A percentile compares a stretch with the other conserved stretches of the same genome.
These are phyloP conservation scores for Itoplectis maculator DNA, from an alignment of 2,888 invertebrate species.

Conservation along the genomic window DNA sequence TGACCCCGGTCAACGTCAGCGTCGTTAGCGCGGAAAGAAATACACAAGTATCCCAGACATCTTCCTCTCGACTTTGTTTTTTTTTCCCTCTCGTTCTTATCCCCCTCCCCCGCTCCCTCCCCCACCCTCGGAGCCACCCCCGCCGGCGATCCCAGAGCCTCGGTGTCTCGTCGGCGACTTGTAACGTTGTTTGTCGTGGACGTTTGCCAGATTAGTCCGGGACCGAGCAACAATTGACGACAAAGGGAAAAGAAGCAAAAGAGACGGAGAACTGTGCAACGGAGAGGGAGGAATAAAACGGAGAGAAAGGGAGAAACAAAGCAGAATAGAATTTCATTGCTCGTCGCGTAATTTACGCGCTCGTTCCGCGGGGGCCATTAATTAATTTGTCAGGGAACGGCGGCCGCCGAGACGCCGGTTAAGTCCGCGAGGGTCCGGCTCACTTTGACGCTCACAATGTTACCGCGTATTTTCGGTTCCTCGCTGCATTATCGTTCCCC, in stretches of 20 bases:
- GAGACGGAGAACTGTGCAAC: background rate
- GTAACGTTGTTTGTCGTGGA: constrained; percentile 52
- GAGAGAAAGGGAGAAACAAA: background rate
- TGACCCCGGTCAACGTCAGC: background rate
- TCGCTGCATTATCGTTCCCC: constrained; percentile 32
- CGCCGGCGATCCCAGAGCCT: background rate
- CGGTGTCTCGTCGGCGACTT: background rate
- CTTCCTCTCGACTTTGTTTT: background rate
- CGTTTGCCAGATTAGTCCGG: constrained; percentile 51
- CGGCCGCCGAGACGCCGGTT: constrained; percentile 1
- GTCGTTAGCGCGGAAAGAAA: constrained; percentile 9
- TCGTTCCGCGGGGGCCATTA: constrained; percentile 52
- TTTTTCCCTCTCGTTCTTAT: background rate
- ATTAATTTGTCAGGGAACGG: constrained; percentile 66
- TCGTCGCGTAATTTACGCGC: background rate
- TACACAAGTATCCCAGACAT: background rate
- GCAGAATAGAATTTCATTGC: background rate
- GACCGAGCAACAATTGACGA: constrained; percentile 31
- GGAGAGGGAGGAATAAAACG: background rate
- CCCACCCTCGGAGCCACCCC: no score
- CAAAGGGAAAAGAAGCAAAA: constrained; percentile 1
- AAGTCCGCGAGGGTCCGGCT: constrained; percentile 2
- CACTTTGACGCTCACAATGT: constrained; percentile 33
- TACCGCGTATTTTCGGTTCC: constrained; percentile 56
- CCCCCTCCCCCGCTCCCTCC: no score